These are phyloP conservation scores for Gambusia affinis DNA, from an alignment of 2,113 vertebrate genomes.

Conservation along the genomic window DNA sequence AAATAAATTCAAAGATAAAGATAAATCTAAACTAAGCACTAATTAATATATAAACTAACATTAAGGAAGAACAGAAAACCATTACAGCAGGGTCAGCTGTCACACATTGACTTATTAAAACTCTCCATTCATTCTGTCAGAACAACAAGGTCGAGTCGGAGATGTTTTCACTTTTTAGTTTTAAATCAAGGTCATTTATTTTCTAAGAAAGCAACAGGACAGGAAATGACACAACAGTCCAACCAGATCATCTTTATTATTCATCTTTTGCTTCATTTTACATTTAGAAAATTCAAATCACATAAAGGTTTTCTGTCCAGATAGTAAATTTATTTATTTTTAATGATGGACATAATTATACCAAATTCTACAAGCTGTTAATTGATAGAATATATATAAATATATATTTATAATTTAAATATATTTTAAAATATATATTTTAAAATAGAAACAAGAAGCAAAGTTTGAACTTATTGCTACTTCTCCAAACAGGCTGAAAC, in stretches of 20 bases:
- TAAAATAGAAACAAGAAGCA: neutral
- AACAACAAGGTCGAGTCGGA: too few relatives aligned
- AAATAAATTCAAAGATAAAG: too few relatives aligned
- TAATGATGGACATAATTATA: too few relatives aligned
- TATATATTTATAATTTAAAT: neutral
- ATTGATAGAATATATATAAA: neutral
- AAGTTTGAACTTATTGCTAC: neutral
- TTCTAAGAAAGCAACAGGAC: neutral
- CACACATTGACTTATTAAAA: too few relatives aligned
- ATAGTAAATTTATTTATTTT: neutral
- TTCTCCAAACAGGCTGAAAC: neutral
- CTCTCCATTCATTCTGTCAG: too few relatives aligned
- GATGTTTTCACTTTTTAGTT: too few relatives aligned
- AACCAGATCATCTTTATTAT: neutral
- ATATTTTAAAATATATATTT: neutral
- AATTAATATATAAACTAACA: too few relatives aligned
- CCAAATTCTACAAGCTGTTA: neutral
- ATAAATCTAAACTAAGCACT: too few relatives aligned
- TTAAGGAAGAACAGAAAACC: too few relatives aligned
- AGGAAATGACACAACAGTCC: neutral
- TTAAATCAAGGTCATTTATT: neutral
- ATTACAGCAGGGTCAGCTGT: too few relatives aligned
- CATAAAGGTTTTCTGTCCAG: neutral
- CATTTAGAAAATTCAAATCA: neutral
- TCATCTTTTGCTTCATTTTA: neutral